Conservation (phyloP, 1,140 invertebrate genomes). For the Acarapis woodi region DNA sequence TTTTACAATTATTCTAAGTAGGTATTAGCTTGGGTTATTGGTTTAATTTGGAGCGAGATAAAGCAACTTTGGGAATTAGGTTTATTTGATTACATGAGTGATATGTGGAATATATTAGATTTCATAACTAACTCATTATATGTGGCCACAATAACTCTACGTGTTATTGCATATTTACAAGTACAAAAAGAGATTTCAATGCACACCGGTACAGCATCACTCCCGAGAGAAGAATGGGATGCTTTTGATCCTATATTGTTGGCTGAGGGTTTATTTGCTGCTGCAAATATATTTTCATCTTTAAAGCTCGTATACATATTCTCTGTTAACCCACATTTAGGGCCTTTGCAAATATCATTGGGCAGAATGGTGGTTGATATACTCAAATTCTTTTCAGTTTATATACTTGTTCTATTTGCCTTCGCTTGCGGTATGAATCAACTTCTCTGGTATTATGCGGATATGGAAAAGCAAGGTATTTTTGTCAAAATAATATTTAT, state of each 20-base stretch:
- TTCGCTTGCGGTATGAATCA: constrained; percentile 79
- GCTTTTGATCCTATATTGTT: constrained; percentile 32
- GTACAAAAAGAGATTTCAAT: constrained; percentile 21
- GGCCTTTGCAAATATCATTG: constrained; percentile 83
- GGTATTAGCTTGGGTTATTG: constrained; percentile 65
- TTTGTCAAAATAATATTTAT: constrained; percentile 14
- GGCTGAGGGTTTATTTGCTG: constrained; percentile 30
- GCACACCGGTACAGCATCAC: constrained; percentile 15
- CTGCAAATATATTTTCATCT: constrained; percentile 45
- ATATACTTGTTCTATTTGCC: constrained; percentile 79
- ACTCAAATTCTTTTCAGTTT: constrained; percentile 85
- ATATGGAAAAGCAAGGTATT: constrained; percentile 59
- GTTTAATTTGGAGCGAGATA: constrained; percentile 92
- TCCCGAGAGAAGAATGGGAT: constrained; percentile 25
- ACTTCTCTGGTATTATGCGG: constrained; percentile 76
- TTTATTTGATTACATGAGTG: constrained; percentile 69
- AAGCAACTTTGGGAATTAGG: constrained; percentile 95
- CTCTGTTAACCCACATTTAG: constrained; percentile 89
- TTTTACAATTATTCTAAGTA: too few species aligned
- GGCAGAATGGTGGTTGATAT: constrained; percentile 94
- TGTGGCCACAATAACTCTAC: constrained; percentile 72
- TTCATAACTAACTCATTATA: constrained; percentile 87
- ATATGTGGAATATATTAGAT: constrained; percentile 99
- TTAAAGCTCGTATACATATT: constrained; percentile 96
- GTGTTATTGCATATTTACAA: constrained; percentile 72